Conservation (phyloP, 2,797 vertebrate species). For the Heliangelus exortis region DNA sequence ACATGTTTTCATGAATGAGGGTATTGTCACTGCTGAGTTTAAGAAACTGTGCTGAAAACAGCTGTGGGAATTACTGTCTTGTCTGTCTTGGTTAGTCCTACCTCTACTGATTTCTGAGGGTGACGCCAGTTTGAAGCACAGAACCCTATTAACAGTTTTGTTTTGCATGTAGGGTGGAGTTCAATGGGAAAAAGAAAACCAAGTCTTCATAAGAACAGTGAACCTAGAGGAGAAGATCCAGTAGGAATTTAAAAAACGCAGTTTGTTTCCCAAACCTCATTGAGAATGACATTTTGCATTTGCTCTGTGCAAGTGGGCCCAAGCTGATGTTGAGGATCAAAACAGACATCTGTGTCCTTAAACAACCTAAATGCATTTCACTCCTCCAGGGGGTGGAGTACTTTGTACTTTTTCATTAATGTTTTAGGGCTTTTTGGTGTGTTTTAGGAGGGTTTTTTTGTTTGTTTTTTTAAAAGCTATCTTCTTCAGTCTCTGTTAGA, state of each 20-base stretch:
- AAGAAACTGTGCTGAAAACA: slow-evolving; percentile 12
- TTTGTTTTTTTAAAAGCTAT: neutral
- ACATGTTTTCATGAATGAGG: neutral
- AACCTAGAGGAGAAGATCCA: neutral
- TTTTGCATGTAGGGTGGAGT: neutral
- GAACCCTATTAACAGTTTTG: neutral
- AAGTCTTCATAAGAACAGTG: neutral
- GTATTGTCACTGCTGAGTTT: neutral
- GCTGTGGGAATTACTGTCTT: neutral
- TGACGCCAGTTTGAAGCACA: neutral
- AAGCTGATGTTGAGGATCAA: neutral
- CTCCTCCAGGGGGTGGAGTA: neutral
- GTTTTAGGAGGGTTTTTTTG: neutral
- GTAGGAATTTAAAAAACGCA: fast-evolving
- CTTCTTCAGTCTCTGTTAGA: neutral
- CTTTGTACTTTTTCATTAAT: neutral
- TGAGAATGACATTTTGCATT: neutral
- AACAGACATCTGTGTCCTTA: neutral
- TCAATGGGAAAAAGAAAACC: neutral
- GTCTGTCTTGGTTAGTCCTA: neutral
- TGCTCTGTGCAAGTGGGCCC: neutral
- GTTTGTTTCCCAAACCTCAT: neutral
- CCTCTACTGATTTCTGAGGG: neutral
- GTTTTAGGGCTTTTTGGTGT: neutral
- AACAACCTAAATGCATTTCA: neutral